Base-by-base conservation (phyloP, 2,888 invertebrate species). In the Oithona nana region DNA sequence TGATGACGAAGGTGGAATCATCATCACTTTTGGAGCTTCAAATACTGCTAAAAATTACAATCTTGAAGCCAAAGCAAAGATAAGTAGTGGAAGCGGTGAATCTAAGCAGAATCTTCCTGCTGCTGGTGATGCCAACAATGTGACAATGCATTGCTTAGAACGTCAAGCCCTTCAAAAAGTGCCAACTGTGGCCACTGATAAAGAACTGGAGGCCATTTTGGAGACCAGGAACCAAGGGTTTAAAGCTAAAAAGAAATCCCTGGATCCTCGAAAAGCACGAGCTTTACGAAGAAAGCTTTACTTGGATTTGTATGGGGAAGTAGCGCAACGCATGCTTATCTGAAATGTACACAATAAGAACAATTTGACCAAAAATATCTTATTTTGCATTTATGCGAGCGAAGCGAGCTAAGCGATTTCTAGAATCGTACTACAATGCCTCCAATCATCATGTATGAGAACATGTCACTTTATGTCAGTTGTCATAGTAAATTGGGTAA, bases 241-340 rank as follows among this genome's bases (percentile, higher is more conserved):
- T 6, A 57, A 57, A n/a, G n/a, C n/a, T n/a, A n/a, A n/a, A n/a
- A 57, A 28, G n/a, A 28, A 28, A 57, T n/a, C n/a, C 6, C 24
- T 59, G 13, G 28, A 39, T 16, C 59, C 59, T 8, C 48, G 49
- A 49, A 29, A 59, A 28, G 59, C 59, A 24, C 39, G 59, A 49
- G 59, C 59, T 22, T 24, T 59, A 26, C 3, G 59, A 20, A 24
- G 59, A 24, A 39, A 50, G 50, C 50, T 59, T 22, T 59, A 59
- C 20, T 50, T 59, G 28, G 59, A 59, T 49, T 26, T 59, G 20
- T 59, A 59, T 50, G 24, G 50, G n/a, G 59, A 59, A 49, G 59
- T 29, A 2, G 39, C 50, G 49, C 24, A 29, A 2, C 48, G 20
- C 20, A 22, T 22, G 8, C 28, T 48, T 24, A 59, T 59, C 24